Evolutionary conservation across 2,113 vertebrate species (phyloP), one percentile per base, ranked within the genome.

Genomic region (Myotis lucifugus): DNA sequence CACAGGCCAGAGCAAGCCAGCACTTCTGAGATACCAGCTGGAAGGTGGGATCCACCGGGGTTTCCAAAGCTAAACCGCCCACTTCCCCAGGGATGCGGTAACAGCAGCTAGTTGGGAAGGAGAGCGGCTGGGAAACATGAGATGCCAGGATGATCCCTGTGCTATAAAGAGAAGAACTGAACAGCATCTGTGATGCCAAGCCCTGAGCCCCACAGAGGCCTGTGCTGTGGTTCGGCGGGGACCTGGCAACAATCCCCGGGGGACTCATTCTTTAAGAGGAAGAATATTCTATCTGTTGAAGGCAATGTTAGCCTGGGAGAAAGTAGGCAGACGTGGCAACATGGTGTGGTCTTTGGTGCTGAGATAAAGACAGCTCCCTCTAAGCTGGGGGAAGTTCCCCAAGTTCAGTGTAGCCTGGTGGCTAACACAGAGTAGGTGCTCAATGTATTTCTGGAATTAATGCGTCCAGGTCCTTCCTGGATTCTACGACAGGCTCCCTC

Each of bases 281-380:
- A 97, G 88, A 96, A 95, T 93, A 94, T 97, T 97, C 95, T 93
- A 83, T 59, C 90, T 84, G 82, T 85, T 78, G 70, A 93, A 96
- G 91, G 78, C 67, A 91, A 37, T 11, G 9, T 29, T 34, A 70
- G n/a, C 66, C 52, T 82, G 70, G 90, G 89, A 95, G 85, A 90
- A 90, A 61, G 29, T 0, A 85, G 87, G 78, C 21, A 88, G 85
- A 59, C n/a, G 34, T 13, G 14, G 72, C 17, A 18, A 84, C 64
- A 64, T 12, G 8, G 52, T 48, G 34, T 2, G 0, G 76, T 92
- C 67, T 92, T 42, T 48, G 85, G 64, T 64, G 88, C 90, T 95
- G 69, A 94, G 37, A 73, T 78, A 93, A 97, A 78, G 64, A 48
- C 15, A 32, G 6, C 32, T 83, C 34, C 54, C 7, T 48, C 70